Evolutionary conservation across 2,797 vertebrate genomes (phyloP).

Genomic region (Gambelia wislizenii): DNA sequence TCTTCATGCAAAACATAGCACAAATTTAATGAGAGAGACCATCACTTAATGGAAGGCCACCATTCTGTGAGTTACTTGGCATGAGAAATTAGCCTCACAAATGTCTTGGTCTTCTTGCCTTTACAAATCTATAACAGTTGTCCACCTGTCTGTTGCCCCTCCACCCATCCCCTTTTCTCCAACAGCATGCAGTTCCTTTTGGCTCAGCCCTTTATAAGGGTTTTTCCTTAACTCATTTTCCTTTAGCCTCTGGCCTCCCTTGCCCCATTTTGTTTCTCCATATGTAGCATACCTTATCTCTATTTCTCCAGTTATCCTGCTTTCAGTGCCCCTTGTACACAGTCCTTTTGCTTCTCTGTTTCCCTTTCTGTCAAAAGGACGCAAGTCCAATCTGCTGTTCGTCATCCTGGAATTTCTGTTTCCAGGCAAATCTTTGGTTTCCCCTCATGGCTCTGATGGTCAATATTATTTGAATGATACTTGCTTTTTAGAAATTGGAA

Average conservation of each 20-base stretch:
- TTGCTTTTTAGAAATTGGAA: constrained; percentile 7
- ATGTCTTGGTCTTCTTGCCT: background rate
- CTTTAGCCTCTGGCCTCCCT: background rate
- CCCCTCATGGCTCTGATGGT: background rate
- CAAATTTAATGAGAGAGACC: background rate
- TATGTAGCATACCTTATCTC: background rate
- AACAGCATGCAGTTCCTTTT: background rate
- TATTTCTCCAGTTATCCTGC: background rate
- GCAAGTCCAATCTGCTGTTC: background rate
- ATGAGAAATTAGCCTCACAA: background rate
- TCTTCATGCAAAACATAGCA: background rate
- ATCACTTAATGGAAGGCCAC: background rate
- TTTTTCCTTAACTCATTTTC: background rate
- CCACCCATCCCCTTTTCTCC: background rate
- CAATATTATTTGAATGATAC: background rate
- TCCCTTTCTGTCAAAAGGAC: background rate
- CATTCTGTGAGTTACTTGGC: background rate
- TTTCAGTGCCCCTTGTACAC: background rate
- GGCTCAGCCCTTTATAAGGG: background rate
- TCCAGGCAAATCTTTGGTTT: constrained; percentile 4
- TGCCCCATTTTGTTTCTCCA: background rate
- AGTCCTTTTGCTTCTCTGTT: background rate
- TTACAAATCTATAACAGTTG: background rate
- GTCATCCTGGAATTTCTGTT: background rate
- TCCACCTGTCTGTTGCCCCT: background rate